Conservation (phyloP, 2,113 vertebrate species). For the Anolis carolinensis region DNA sequence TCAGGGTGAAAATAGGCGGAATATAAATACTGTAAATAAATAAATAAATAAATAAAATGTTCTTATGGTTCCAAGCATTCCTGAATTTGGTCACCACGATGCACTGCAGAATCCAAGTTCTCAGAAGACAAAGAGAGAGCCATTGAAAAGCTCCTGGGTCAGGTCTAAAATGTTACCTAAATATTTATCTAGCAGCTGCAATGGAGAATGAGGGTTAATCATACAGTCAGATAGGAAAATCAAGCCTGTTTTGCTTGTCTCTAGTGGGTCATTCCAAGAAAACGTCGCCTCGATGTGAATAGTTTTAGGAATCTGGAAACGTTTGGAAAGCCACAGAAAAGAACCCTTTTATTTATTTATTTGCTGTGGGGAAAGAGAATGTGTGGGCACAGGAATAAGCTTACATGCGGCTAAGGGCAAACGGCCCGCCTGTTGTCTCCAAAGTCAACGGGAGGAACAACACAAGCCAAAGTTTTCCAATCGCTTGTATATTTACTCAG, state of each 20-base stretch:
- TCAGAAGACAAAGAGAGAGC: not conserved
- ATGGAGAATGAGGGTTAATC: not conserved
- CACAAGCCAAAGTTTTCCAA: slow-evolving; percentile 10
- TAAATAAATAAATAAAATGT: too few species aligned
- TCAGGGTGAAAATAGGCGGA: too few species aligned
- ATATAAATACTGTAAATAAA: too few species aligned
- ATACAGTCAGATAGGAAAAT: not conserved
- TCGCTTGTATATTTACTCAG: slow-evolving; percentile 33
- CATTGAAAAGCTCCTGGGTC: not conserved
- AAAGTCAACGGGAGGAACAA: slow-evolving; percentile 22
- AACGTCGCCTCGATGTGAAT: slow-evolving; percentile 19
- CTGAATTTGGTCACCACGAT: too few species aligned
- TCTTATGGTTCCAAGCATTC: too few species aligned
- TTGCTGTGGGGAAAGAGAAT: not conserved
- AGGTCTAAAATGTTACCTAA: not conserved
- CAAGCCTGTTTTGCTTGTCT: not conserved
- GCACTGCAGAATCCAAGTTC: too few species aligned
- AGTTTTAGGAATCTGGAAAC: slow-evolving; percentile 32
- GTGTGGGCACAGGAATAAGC: not conserved
- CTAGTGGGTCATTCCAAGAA: not conserved
- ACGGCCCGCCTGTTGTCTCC: not conserved
- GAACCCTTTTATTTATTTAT: slow-evolving; percentile 20
- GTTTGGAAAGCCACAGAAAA: slow-evolving; percentile 2
- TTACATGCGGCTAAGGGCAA: not conserved
- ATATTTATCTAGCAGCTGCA: not conserved